A percentile compares a stretch with the other conserved stretches of the same genome.
phyloP scores from a whole-genome alignment of 2,888 invertebrate genomes.

The Drosophila kambysellisi region DNA sequence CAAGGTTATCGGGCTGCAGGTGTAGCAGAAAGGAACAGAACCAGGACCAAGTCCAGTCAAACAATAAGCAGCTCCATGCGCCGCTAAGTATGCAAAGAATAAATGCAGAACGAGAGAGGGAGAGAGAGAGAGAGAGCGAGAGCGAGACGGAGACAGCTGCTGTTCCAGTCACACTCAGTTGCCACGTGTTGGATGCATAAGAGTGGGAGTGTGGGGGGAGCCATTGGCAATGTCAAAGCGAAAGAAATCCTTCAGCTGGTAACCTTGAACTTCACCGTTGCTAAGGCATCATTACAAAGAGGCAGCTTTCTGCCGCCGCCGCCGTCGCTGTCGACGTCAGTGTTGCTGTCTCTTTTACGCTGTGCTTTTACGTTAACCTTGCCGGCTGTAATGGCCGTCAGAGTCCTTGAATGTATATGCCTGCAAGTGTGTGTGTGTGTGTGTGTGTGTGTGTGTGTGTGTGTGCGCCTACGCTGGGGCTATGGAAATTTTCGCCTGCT shows the following conservation, averaged over 20 bases:
- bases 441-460: background rate
- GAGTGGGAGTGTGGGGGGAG: conserved; percentile 25
- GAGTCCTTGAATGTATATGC: conserved; percentile 64
- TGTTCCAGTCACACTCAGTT: conserved; percentile 37
- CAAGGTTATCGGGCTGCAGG: conserved; percentile 52
- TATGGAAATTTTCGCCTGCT: conserved; percentile 56
- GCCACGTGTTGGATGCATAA: conserved; percentile 45
- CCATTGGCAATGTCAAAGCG: conserved; percentile 58
- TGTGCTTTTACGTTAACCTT: conserved; percentile 72
- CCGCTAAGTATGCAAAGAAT: conserved; percentile 66
- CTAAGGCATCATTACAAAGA: conserved; percentile 54
- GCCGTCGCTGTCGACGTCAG: conserved; percentile 1
- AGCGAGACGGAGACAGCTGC: background rate
- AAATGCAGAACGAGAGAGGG: background rate
- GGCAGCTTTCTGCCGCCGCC: conserved; percentile 26
- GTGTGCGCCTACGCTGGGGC: conserved; percentile 47
- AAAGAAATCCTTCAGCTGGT: conserved; percentile 67
- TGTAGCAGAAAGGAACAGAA: conserved; percentile 39
- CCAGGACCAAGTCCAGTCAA: conserved; percentile 42
- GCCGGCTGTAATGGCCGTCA: conserved; percentile 35
- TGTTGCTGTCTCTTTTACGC: conserved; percentile 33
- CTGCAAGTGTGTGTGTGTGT: conserved; percentile 1
- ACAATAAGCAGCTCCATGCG: conserved; percentile 67
- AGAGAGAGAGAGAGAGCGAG: background rate
- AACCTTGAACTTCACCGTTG: conserved; percentile 83